Percentiles rank a stretch among this genome's conserved stretches.
Evolutionary conservation across 2,797 vertebrate species (phyloP).

Genomic region (Spinibarbus caldwelli): DNA sequence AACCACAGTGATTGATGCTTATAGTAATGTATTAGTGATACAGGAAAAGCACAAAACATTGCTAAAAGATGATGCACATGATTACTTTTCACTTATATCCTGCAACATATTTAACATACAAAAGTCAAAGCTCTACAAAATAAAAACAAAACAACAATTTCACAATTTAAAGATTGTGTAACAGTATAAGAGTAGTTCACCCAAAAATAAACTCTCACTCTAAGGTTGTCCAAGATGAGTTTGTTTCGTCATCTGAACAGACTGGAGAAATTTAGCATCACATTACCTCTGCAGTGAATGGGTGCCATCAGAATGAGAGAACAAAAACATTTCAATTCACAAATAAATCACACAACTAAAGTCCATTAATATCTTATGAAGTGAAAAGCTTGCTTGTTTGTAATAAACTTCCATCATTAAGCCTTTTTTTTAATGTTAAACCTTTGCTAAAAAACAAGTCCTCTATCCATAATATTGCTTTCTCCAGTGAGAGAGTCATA

Average conservation of each 20-base stretch:
- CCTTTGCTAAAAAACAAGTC: neutral
- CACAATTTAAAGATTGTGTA: neutral
- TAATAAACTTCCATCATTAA: neutral
- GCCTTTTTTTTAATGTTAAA: neutral
- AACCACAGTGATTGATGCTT: neutral
- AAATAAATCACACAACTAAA: neutral
- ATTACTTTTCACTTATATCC: neutral
- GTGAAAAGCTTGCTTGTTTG: neutral
- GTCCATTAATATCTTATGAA: neutral
- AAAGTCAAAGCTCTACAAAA: neutral
- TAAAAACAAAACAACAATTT: neutral
- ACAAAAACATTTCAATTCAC: neutral
- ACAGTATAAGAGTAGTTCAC: neutral
- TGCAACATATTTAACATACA: neutral
- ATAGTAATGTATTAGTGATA: neutral
- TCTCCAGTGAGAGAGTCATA: neutral
- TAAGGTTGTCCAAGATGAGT: neutral
- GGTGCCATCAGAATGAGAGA: neutral
- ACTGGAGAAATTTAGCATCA: neutral
- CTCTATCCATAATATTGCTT: neutral
- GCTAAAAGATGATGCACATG: neutral
- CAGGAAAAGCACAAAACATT: neutral
- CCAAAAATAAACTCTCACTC: neutral
- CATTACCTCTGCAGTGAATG: neutral
- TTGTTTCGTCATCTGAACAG: neutral